phyloP scores from a whole-genome alignment of 1,140 invertebrate species.

The Heliconius hewitsoni region DNA sequence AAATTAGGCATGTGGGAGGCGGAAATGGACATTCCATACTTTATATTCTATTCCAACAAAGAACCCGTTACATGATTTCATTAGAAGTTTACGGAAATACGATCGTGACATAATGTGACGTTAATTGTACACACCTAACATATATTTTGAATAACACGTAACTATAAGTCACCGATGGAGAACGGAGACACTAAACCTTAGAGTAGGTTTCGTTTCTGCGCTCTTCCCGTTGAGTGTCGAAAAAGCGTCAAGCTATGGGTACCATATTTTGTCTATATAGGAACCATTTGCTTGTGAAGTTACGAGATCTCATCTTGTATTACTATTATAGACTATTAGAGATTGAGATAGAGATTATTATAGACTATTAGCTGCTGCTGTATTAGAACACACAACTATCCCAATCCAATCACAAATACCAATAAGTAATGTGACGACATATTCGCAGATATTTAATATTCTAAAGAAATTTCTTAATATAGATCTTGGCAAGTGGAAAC shows the following conservation, averaged over 20 bases:
- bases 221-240: too few species aligned
- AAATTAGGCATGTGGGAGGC: not conserved
- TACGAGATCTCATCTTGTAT: too few species aligned
- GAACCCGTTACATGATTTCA: conserved; percentile 4
- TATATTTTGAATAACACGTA: not conserved
- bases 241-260: too few species aligned
- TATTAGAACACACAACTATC: too few species aligned
- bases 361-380: too few species aligned
- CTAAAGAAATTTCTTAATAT: not conserved
- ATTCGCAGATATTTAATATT: conserved; percentile 8
- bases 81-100: not conserved
- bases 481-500: conserved; percentile 24
- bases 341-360: too few species aligned
- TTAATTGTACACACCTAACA: not conserved
- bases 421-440: not conserved
- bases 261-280: too few species aligned
- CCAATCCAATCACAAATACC: not conserved
- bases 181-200: too few species aligned
- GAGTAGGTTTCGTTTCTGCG: too few species aligned
- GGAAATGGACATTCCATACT: not conserved
- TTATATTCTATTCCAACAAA: not conserved
- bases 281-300: too few species aligned
- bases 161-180: too few species aligned
- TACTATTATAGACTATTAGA: too few species aligned
- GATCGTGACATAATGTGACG: not conserved